Conservation (phyloP, 2,797 vertebrate genomes). For the Pseudocheirus occidentalis region DNA sequence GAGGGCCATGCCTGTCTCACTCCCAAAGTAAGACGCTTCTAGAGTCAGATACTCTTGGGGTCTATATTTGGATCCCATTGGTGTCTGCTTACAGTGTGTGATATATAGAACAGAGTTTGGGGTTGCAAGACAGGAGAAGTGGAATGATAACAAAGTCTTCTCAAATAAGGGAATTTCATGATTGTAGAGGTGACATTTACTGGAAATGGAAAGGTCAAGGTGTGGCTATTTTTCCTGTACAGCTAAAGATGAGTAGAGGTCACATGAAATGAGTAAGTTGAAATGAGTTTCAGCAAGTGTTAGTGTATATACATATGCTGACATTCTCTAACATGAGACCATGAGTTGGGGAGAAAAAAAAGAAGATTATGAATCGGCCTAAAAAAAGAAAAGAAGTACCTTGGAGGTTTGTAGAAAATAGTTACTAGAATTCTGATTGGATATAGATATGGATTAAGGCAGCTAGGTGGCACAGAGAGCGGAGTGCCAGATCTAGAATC, state of each 20-base stretch:
- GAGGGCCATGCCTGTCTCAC: not conserved
- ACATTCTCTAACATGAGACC: not conserved
- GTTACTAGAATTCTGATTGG: not conserved
- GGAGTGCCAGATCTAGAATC: not conserved
- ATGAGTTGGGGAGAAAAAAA: not conserved
- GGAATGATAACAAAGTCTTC: not conserved
- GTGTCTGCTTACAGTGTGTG: not conserved
- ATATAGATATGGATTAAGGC: not conserved
- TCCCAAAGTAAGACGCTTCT: not conserved
- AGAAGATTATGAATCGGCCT: not conserved
- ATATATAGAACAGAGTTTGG: not conserved
- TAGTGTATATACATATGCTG: not conserved
- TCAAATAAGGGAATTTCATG: not conserved
- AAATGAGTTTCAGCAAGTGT: not conserved
- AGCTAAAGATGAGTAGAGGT: not conserved
- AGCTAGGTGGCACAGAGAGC: not conserved
- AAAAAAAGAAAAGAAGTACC: not conserved
- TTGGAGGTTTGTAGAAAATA: not conserved
- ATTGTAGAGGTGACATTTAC: not conserved
- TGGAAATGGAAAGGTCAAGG: not conserved
- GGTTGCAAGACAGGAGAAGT: not conserved
- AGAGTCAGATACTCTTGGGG: not conserved
- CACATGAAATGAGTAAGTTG: not conserved
- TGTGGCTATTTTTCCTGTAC: not conserved
- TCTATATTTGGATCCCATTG: not conserved